phyloP scores from a whole-genome alignment of 2,113 vertebrate genomes.

The Elanus axillaris region DNA sequence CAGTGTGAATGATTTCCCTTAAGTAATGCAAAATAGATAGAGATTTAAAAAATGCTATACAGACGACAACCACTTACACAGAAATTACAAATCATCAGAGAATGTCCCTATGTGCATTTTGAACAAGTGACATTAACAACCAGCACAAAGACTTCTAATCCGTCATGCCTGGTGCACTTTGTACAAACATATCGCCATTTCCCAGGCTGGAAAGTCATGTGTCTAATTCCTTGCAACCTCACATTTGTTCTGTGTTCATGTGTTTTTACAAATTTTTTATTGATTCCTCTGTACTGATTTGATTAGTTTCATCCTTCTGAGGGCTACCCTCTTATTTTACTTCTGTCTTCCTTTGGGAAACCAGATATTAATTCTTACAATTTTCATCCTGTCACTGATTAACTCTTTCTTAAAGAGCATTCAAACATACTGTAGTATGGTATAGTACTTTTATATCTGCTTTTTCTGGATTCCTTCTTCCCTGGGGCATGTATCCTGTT shows the following conservation, averaged over 20 bases:
- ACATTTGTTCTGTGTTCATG: background rate
- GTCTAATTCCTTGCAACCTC: background rate
- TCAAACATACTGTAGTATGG: background rate
- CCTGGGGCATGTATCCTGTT: background rate
- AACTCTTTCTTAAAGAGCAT: background rate
- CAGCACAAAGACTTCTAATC: background rate
- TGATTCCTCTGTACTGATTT: background rate
- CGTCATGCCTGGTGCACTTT: background rate
- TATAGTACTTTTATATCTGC: background rate
- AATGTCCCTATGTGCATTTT: background rate
- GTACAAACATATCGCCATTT: background rate
- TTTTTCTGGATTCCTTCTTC: background rate
- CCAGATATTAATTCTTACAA: background rate
- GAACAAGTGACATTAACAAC: background rate
- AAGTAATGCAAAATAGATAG: background rate
- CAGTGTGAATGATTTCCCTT: background rate
- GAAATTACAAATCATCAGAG: background rate
- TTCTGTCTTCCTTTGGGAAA: background rate
- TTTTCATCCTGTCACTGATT: background rate
- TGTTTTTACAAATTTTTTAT: background rate
- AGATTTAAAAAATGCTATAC: background rate
- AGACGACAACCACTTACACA: background rate
- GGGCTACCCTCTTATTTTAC: background rate
- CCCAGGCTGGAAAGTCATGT: background rate
- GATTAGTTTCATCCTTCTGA: background rate